A percentile compares a stretch with the other conserved stretches of the same genome.
These are phyloP conservation scores for Drosophila simulans DNA, from an alignment of 1,140 invertebrate genomes.

Conservation along the genomic window DNA sequence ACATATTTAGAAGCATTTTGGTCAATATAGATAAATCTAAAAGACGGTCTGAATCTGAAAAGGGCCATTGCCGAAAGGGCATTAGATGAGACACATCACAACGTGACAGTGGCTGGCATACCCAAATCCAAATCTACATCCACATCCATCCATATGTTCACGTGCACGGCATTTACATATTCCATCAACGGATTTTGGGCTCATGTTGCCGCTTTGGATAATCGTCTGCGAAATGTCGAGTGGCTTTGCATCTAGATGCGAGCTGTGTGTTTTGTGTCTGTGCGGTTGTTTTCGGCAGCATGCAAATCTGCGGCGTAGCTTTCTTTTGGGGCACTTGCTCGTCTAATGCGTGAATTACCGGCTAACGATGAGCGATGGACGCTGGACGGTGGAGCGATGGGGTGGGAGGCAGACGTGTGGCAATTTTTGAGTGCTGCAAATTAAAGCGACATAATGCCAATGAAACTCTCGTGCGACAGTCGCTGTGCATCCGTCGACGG, in stretches of 20 bases:
- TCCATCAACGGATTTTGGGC: slow-evolving; percentile 53
- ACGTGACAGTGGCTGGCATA: slow-evolving; percentile 13
- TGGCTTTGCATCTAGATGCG: slow-evolving; percentile 69
- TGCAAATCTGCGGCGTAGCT: slow-evolving; percentile 73
- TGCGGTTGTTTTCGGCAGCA: slow-evolving; percentile 32
- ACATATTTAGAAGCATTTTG: too few species aligned
- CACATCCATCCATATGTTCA: slow-evolving; percentile 49
- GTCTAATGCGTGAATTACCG: slow-evolving; percentile 77
- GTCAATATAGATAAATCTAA: too few species aligned
- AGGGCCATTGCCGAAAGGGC: neutral
- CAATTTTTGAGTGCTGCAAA: slow-evolving; percentile 54
- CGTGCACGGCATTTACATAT: slow-evolving; percentile 69
- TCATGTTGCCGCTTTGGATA: slow-evolving; percentile 52
- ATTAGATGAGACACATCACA: slow-evolving; percentile 15
- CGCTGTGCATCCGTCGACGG: slow-evolving; percentile 48
- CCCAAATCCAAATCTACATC: neutral
- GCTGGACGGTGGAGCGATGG: slow-evolving; percentile 17
- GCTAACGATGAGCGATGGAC: slow-evolving; percentile 28
- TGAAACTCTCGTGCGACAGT: slow-evolving; percentile 61
- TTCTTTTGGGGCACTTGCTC: slow-evolving; percentile 76
- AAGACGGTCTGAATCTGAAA: neutral
- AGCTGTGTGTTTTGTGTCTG: slow-evolving; percentile 18
- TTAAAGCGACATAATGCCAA: slow-evolving; percentile 70
- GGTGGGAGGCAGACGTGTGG: slow-evolving; percentile 45
- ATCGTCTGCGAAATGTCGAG: slow-evolving; percentile 51